Base-by-base conservation (phyloP, 2,888 invertebrate genomes). In the Physocephala rufipes region DNA sequence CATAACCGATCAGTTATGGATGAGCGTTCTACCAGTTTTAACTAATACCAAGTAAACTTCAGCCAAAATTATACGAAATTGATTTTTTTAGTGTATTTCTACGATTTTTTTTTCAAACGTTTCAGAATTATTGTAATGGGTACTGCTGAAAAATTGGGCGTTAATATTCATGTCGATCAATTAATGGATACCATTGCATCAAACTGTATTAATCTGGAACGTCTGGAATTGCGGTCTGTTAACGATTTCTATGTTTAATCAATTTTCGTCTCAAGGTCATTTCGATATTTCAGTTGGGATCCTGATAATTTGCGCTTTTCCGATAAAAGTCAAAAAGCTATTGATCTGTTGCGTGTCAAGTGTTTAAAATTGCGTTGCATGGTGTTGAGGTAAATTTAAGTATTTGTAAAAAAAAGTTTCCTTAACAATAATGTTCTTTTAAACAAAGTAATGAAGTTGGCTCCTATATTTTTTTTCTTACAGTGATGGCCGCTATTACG, bases 321-420 rank as follows among this genome's bases (percentile, higher is more conserved):
- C 51, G 99, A 99, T 87, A 99, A 99, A 87, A 98, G 98, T 82
- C 98, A 98, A 87, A 99, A 99, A 86, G 99, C 99, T 58, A 98
- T 99, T 77, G 99, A 99, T 86, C 94, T 97, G 63, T 89, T 99
- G 74, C 92, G 99, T 61, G 95, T 99, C 58, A 96, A 96, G 82
- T 99, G 99, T 81, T 89, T 97, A 1, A 95, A 96, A 84, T 88
- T 99, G 65, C 92, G 93, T 78, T 97, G 97, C 80, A 90, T 99
- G 75, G 96, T 96, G 19, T 89, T 99, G 58, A 97, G 95, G 95
- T 95, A 85, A 86, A 82, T 53, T 63, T 55, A n/a, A n/a, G 19
- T 12, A 45, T 12, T 12, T 15, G 15, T 45, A 51, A 16, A 21
- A 51, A 51, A 51, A 19, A 51, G 13, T 55, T 24, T 1, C 2